Percentiles rank a stretch among this genome's conserved stretches.
Evolutionary conservation across 1,140 invertebrate species (phyloP).

Genomic region (Melipona quadrifasciata): DNA sequence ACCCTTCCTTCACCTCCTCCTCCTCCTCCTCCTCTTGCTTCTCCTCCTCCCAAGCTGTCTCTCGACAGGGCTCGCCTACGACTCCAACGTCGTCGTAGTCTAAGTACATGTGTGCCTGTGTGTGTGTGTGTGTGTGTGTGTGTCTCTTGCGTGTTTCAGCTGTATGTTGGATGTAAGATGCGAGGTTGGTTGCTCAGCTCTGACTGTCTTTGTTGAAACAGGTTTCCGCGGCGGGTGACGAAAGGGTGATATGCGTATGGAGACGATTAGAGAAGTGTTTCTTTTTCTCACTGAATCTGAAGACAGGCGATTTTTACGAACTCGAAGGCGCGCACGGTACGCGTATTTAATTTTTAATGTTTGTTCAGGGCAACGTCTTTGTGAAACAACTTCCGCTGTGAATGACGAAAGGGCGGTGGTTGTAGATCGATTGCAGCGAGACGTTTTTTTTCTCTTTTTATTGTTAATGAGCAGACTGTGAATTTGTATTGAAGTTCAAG

Average conservation of each 20-base stretch:
- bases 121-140: neutral
- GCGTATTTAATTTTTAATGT: no score
- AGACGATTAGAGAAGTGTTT: neutral
- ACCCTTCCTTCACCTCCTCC: neutral
- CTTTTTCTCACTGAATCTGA: neutral
- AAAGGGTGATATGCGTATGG: neutral
- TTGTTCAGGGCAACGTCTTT: no score
- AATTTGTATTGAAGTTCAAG: no score
- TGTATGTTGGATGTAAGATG: constrained; percentile 64
- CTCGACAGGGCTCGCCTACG: constrained; percentile 22
- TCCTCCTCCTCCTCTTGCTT: no score
- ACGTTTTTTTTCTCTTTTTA: no score
- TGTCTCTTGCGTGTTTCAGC: constrained; percentile 43
- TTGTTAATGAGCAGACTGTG: no score
- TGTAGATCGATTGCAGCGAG: no score
- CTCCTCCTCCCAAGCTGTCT: constrained; percentile 14
- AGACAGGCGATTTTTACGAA: no score
- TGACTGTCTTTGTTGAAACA: constrained; percentile 34
- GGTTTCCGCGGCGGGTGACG: constrained; percentile 27
- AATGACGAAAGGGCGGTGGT: no score
- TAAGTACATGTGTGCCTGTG: constrained; percentile 3
- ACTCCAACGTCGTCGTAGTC: constrained; percentile 13
- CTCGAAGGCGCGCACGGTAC: no score
- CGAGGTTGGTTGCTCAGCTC: neutral
- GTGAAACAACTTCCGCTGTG: no score